Evolutionary conservation across 2,113 vertebrate species (phyloP).

Genomic region (Macaca mulatta): DNA sequence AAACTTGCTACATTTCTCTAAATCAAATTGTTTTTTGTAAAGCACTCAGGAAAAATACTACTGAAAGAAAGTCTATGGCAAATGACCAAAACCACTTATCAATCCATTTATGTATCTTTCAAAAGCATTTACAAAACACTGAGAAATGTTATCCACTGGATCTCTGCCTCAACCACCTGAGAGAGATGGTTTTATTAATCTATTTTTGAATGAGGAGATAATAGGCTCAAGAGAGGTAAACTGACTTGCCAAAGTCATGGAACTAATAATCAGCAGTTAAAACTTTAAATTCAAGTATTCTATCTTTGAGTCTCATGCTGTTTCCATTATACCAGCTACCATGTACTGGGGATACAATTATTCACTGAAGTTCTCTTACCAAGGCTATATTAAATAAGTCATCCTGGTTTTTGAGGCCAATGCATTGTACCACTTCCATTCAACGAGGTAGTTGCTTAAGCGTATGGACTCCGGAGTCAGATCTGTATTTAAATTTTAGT

Average conservation of each 20-base stretch:
- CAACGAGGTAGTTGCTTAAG: neutral
- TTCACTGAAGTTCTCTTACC: neutral
- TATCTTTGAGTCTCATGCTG: neutral
- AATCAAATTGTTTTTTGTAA: conserved; percentile 52
- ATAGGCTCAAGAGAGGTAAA: neutral
- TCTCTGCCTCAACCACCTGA: neutral
- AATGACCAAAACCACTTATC: neutral
- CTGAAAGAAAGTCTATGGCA: conserved; percentile 32
- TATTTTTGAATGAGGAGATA: conserved; percentile 41
- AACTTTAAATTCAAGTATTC: neutral
- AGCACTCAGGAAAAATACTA: conserved; percentile 20
- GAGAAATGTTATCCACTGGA: neutral
- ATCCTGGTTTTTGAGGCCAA: neutral
- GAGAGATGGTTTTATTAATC: neutral
- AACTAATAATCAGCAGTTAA: neutral
- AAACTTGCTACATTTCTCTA: conserved; percentile 23
- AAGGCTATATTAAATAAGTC: neutral
- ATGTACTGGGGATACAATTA: neutral
- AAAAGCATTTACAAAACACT: conserved; percentile 37
- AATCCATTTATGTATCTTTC: neutral
- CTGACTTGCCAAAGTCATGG: neutral
- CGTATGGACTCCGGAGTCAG: neutral
- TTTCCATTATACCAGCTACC: neutral
- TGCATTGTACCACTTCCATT: neutral
- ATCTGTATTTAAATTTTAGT: neutral